A percentile compares a stretch with the other conserved stretches of the same genome.
phyloP scores from a whole-genome alignment of 2,797 vertebrate species.

The Melopsittacus undulatus region DNA sequence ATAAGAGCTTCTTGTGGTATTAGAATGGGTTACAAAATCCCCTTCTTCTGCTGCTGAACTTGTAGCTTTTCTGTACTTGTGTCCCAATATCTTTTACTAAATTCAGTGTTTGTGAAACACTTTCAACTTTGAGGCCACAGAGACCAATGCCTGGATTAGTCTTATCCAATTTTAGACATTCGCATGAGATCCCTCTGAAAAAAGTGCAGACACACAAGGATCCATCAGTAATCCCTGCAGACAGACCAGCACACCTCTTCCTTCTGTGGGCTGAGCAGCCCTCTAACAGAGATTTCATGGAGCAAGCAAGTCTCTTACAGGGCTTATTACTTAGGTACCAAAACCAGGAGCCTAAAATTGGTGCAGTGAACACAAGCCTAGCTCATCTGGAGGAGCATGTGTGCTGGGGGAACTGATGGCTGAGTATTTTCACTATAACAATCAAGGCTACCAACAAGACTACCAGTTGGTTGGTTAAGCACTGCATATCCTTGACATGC shows the following conservation, averaged over 20 bases:
- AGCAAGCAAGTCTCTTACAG: not conserved
- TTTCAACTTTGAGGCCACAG: not conserved
- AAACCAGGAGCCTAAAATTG: not conserved
- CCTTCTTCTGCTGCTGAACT: not conserved
- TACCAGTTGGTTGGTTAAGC: not conserved
- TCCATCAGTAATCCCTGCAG: not conserved
- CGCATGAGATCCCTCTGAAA: not conserved
- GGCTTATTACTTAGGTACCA: not conserved
- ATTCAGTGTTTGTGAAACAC: not conserved
- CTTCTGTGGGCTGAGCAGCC: not conserved
- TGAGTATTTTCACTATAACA: not conserved
- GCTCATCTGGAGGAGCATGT: not conserved
- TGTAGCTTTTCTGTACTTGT: not conserved
- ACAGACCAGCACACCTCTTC: not conserved
- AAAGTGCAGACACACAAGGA: not conserved
- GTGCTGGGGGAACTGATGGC: not conserved
- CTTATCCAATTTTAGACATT: not conserved
- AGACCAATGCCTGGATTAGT: not conserved
- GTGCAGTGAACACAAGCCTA: not conserved
- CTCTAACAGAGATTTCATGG: not conserved
- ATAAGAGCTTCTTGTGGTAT: not conserved
- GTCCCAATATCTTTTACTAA: not conserved
- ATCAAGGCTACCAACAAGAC: not conserved
- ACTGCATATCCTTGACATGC: not conserved
- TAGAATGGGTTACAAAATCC: not conserved